Base-by-base conservation (phyloP, 2,113 vertebrate species). In the Lathamus discolor region DNA sequence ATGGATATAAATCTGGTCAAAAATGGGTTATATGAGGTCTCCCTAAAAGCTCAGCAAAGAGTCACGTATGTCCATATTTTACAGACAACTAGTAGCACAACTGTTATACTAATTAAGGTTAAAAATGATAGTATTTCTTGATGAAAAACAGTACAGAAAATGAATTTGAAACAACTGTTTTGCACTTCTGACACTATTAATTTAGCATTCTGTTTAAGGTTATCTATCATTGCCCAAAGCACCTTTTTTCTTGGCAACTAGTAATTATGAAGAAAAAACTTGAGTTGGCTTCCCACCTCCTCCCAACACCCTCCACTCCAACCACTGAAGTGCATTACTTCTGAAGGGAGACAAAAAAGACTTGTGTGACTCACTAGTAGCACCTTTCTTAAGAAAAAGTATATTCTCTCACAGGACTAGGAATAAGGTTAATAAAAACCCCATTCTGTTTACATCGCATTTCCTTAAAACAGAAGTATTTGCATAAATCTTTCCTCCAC, bases 1-100 rank as follows among this genome's bases (percentile, higher is more conserved):
- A 9, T 59, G 5, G 20, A 15, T 2, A 1, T 3, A 2, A 17
- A 25, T 28, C 31, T 6, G 4, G n/a, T 72, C 7, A 64, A 54
- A 67, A 80, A 6, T 2, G 5, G 6, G 12, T n/a, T 49, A 25
- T 20, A 37, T 15, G 11, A 64, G 11, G 1, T 52, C 33, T 59
- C 3, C 33, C n/a, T 69, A 54, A 12, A 84, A 46, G 25, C 86
- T 37, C 9, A 73, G 39, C 5, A 84, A 74, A 7, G 3, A 1
- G 3, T 72, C 13, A 90, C 59, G 64, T 59, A 29, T 1, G 3
- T 43, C 33, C 41, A 2, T 73, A 61, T 59, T 31, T 74, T 66
- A 43, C 5, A 62, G 25, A 85, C 2, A 79, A 54, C 8, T 83
- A 31, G 1, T 18, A 72, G 18, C 6, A 73, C 17, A 72, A 68